Evolutionary conservation across 2,797 vertebrate species (phyloP).

Genomic region (Sternarchorhynchus goeldii): DNA sequence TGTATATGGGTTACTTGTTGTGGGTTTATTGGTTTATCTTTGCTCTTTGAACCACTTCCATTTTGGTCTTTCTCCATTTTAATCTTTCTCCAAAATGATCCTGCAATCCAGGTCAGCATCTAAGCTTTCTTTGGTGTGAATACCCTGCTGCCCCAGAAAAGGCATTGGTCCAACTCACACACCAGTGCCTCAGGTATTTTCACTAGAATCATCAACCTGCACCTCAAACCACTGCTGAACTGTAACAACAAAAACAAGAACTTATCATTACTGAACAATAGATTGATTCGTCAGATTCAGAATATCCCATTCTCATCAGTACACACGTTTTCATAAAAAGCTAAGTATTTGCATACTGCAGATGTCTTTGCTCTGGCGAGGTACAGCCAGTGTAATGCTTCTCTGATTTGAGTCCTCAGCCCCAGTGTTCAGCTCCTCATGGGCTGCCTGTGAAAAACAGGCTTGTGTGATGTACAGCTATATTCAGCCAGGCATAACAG

Average conservation of each 20-base stretch:
- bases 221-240: neutral
- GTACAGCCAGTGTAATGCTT: too few species aligned
- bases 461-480: neutral
- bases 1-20: too few species aligned
- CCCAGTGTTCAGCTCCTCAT: neutral
- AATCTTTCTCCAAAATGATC: neutral
- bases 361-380: neutral
- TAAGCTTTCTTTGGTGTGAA: slow-evolving; percentile 19
- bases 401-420: neutral
- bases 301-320: neutral
- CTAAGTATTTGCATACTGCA: slow-evolving; percentile 1
- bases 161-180: slow-evolving; percentile 2
- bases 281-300: neutral
- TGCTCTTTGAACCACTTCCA: neutral
- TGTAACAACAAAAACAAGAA: neutral
- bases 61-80: slow-evolving; percentile 7
- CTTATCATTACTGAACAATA: neutral
- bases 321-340: neutral
- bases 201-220: slow-evolving; percentile 9
- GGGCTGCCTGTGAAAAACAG: neutral
- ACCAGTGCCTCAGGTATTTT: slow-evolving; percentile 5
- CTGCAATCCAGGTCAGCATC: slow-evolving; percentile 6
- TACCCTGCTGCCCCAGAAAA: slow-evolving; percentile 7
- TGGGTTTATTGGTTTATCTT: too few species aligned
- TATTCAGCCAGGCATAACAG: neutral